Evolutionary conservation across 2,797 vertebrate genomes (phyloP).

Genomic region (Picus viridis): DNA sequence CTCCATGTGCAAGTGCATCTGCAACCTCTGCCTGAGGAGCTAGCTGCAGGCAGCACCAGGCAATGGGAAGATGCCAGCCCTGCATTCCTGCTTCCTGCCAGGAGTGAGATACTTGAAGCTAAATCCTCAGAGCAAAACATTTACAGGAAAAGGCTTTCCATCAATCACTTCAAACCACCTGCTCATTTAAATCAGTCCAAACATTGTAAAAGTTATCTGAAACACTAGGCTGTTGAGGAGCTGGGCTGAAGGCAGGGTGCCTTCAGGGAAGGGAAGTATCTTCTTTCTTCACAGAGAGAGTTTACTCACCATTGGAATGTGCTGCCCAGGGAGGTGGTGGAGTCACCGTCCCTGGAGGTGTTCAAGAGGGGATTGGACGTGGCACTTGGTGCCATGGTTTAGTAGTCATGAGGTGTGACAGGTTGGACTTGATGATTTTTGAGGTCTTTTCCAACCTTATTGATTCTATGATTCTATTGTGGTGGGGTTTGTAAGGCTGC

Average conservation of each 20-base stretch:
- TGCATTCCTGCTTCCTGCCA: neutral
- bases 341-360: too few species aligned
- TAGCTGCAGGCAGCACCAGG: rapidly evolving
- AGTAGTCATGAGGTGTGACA: too few species aligned
- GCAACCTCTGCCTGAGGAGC: neutral
- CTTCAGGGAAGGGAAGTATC: neutral
- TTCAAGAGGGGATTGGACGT: too few species aligned
- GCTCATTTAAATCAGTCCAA: neutral
- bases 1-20: rapidly evolving
- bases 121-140: neutral
- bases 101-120: neutral
- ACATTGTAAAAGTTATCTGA: neutral
- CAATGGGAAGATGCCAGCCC: neutral
- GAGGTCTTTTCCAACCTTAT: too few species aligned
- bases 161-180: neutral
- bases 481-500: neutral
- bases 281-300: neutral
- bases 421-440: too few species aligned
- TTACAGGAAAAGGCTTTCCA: neutral
- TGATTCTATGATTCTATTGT: too few species aligned
- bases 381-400: too few species aligned
- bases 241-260: neutral
- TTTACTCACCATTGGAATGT: too few species aligned
- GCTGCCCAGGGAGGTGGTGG: too few species aligned
- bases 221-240: neutral